Conservation (phyloP, 2,797 vertebrate species). For the Oreonectes daqikongensis region DNA sequence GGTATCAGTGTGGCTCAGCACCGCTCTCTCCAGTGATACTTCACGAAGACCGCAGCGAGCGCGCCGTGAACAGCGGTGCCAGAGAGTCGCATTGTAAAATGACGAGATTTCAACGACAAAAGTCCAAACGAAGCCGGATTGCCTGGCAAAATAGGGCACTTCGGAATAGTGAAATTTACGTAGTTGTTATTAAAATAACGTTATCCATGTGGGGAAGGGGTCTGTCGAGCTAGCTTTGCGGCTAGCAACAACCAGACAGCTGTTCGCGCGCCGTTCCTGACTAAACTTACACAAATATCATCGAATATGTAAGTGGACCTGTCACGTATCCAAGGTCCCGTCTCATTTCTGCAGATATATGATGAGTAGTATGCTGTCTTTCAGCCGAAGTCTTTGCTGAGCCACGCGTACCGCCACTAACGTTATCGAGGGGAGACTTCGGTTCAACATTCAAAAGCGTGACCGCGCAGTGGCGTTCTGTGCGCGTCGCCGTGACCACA, state of each 20-base stretch:
- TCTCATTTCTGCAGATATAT: background rate
- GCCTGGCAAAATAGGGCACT: background rate
- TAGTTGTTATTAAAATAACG: slow-evolving; percentile 5
- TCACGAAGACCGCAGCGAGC: slow-evolving; percentile 36
- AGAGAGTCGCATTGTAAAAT: slow-evolving; percentile 36
- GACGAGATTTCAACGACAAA: background rate
- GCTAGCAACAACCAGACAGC: slow-evolving; percentile 50
- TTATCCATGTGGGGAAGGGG: background rate
- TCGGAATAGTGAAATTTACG: background rate
- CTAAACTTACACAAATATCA: slow-evolving; percentile 11
- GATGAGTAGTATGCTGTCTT: background rate
- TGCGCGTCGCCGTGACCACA: slow-evolving; percentile 50
- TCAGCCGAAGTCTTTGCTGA: slow-evolving; percentile 2
- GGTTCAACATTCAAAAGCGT: slow-evolving; percentile 50
- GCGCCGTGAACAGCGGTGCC: slow-evolving; percentile 35
- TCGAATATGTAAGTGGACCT: background rate
- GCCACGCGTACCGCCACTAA: slow-evolving; percentile 19
- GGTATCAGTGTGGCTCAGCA: slow-evolving; percentile 31
- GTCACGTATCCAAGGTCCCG: background rate
- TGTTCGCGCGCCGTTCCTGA: slow-evolving; percentile 46
- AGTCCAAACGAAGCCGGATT: slow-evolving; percentile 9
- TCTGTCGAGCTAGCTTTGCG: slow-evolving; percentile 48
- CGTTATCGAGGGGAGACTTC: slow-evolving; percentile 35
- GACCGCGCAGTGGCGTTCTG: slow-evolving; percentile 47
- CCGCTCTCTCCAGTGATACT: slow-evolving; percentile 39